phyloP scores from a whole-genome alignment of 2,888 invertebrate genomes.

The Polydrusus cervinus region DNA sequence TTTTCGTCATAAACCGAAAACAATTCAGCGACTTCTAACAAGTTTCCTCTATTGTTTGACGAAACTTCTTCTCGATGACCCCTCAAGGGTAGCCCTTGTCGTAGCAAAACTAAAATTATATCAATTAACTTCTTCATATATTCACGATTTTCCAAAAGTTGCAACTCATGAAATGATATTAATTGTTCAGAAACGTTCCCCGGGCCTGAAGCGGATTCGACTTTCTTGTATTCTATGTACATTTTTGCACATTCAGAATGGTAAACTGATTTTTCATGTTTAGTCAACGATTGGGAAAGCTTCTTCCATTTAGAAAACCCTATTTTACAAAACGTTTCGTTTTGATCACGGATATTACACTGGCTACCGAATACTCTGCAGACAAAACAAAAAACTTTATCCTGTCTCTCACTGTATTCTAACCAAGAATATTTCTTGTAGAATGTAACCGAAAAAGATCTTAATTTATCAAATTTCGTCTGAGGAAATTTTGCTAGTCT shows the following conservation, averaged over 20 bases:
- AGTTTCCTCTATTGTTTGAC: constrained; percentile 36
- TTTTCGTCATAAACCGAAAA: constrained; percentile 30
- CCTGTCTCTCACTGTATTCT: constrained; percentile 29
- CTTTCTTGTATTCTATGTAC: constrained; percentile 29
- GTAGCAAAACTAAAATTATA: constrained; percentile 28
- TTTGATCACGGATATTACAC: constrained; percentile 21
- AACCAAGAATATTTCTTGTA: constrained; percentile 34
- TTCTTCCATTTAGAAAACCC: constrained; percentile 26
- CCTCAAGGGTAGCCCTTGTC: constrained; percentile 37
- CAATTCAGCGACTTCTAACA: constrained; percentile 18
- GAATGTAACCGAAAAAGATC: constrained; percentile 21
- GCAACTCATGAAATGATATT: constrained; percentile 14
- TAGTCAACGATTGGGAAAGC: constrained; percentile 14
- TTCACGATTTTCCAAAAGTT: constrained; percentile 34
- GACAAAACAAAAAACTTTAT: constrained; percentile 30
- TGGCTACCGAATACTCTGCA: constrained; percentile 9
- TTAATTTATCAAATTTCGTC: not conserved
- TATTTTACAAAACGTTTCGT: constrained; percentile 29
- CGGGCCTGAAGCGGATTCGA: constrained; percentile 5
- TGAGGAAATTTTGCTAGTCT: constrained; percentile 12
- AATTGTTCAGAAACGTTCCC: constrained; percentile 28
- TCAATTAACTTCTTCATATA: constrained; percentile 30
- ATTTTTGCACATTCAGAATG: constrained; percentile 12
- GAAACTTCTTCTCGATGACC: constrained; percentile 23
- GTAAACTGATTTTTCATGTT: constrained; percentile 24